Evolutionary conservation across 2,888 invertebrate genomes (phyloP), one percentile per base, ranked within the genome.

Genomic region (Oscheius myriophilus): DNA sequence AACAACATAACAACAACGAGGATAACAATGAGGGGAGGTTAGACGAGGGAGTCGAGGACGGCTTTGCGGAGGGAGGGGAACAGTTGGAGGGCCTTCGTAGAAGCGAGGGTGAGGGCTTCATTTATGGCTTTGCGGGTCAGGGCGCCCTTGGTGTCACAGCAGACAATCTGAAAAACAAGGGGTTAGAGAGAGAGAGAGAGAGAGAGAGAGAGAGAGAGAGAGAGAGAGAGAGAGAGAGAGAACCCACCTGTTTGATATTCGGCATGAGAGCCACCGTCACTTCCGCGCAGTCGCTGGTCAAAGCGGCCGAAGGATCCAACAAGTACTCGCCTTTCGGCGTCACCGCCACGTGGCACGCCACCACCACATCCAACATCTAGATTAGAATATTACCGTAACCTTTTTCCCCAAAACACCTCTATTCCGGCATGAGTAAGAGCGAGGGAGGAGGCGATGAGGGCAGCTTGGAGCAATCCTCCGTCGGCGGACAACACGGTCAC

Each of bases 391-490:
- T 2, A 46, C 33, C 9, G 3, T 33, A 3, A 33, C 33, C 33
- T 6, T 33, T n/a, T n/a, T n/a, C n/a, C 7, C 7, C 14, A 46
- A 45, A 45, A n/a, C 23, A 73, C 73, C 66, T 78, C 76, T 39
- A 78, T 76, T 65, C 78, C 76, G 14, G 78, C 73, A 52, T 77
- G 74, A 18, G 76, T 70, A 1, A 80, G n/a, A 9, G 80, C 78
- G 11, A 80, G 59, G 1, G 78, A 62, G 2, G 70, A 62, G 11
- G 77, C 76, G 11, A 65, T 45, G 6, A 80, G 53, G 0, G 72
- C 71, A 0, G 75, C 67, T 12, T 74, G 57, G 4, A 80, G 69
- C 21, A 73, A 73, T 12, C 80, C 80, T 12, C 78, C 78, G 55
- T 74, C 76, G n/a, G 71, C 71, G 3, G 74, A 65, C 3, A 80